phyloP scores from a whole-genome alignment of 2,113 vertebrate genomes.

The Corvus moneduloides region DNA sequence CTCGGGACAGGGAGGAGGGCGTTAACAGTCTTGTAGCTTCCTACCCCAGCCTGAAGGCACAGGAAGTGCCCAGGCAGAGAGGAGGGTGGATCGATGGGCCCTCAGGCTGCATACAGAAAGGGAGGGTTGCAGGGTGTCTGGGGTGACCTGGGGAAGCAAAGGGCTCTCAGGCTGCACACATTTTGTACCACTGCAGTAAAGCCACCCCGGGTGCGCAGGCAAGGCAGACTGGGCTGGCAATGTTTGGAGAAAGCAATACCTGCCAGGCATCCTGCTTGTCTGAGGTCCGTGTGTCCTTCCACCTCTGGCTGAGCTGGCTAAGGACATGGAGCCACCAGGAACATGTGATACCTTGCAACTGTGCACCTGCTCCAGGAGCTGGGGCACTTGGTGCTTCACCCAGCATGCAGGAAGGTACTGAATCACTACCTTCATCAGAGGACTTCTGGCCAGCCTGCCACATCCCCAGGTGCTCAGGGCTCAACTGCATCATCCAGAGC shows the following conservation, averaged over 20 bases:
- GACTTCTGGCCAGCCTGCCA: neutral
- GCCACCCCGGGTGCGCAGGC: neutral
- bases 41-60: neutral
- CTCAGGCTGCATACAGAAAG: neutral
- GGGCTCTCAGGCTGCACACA: neutral
- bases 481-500: neutral
- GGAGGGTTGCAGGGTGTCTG: neutral
- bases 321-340: neutral
- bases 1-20: neutral
- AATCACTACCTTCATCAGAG: neutral
- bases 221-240: neutral
- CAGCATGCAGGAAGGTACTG: neutral
- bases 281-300: neutral
- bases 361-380: neutral
- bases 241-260: neutral
- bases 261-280: neutral
- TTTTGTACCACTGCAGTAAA: neutral
- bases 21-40: neutral
- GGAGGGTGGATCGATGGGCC: neutral
- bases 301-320: neutral
- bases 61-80: neutral
- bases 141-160: neutral
- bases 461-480: neutral
- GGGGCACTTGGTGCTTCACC: neutral
- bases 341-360: neutral